Percentiles rank a stretch among this genome's conserved stretches.
Conservation (phyloP, 2,888 invertebrate genomes). For the Phaedon cochleariae region DNA sequence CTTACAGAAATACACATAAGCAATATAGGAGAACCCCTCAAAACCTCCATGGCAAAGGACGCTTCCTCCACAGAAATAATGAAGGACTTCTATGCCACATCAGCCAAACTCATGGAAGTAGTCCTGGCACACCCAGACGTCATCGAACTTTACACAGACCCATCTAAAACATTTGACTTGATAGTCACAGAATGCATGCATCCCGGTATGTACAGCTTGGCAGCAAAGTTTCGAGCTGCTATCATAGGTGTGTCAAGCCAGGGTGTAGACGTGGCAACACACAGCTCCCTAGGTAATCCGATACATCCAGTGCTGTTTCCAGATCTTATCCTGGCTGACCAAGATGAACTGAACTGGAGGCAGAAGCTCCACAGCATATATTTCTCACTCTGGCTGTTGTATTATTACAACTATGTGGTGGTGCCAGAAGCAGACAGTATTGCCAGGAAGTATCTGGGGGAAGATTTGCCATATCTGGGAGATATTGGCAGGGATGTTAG, state of each 20-base stretch:
- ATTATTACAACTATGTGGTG: slow-evolving; percentile 26
- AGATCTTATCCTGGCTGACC: slow-evolving; percentile 16
- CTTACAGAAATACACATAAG: slow-evolving; percentile 53
- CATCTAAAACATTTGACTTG: slow-evolving; percentile 27
- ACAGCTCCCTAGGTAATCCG: slow-evolving; percentile 26
- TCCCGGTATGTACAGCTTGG: slow-evolving; percentile 27
- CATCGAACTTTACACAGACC: slow-evolving; percentile 10
- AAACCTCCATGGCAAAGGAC: not conserved
- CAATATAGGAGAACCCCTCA: not conserved
- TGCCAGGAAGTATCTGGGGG: slow-evolving; percentile 34
- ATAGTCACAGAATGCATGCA: slow-evolving; percentile 29
- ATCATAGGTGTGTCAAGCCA: slow-evolving; percentile 30
- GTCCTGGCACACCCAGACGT: not conserved
- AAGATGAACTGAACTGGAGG: slow-evolving; percentile 12
- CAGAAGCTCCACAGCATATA: slow-evolving; percentile 22
- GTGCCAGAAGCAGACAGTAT: slow-evolving; percentile 38
- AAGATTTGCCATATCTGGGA: slow-evolving; percentile 41
- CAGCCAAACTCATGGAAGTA: not conserved
- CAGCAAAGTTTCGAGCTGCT: slow-evolving; percentile 29
- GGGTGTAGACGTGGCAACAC: slow-evolving; percentile 10
- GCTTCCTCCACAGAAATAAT: not conserved
- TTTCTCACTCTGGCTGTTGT: slow-evolving; percentile 7
- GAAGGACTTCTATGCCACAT: not conserved
- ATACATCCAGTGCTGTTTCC: slow-evolving; percentile 27
- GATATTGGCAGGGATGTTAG: slow-evolving; percentile 39